These are phyloP conservation scores for Melanostigma gelatinosum DNA, from an alignment of 2,113 vertebrate species.

Conservation along the genomic window DNA sequence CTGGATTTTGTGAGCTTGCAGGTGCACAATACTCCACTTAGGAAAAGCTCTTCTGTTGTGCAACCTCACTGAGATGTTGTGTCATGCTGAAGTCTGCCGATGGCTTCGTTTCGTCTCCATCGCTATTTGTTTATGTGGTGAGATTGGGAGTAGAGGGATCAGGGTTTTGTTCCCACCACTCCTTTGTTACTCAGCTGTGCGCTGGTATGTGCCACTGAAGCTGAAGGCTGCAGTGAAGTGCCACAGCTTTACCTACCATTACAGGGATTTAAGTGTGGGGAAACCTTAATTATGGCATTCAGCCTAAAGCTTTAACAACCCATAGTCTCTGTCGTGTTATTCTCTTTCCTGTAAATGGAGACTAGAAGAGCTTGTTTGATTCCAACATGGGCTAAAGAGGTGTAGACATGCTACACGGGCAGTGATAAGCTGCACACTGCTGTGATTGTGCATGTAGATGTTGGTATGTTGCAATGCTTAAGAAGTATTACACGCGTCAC, in stretches of 20 bases:
- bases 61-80: constrained; percentile 18
- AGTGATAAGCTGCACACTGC: constrained; percentile 15
- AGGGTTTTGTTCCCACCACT: constrained; percentile 57
- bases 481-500: background rate
- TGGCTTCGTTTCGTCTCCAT: constrained; percentile 12
- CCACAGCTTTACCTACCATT: constrained; percentile 65
- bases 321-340: constrained; percentile 47
- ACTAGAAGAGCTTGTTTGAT: constrained; percentile 44
- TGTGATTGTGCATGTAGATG: constrained; percentile 21
- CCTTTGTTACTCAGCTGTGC: constrained; percentile 47
- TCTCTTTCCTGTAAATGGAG: constrained; percentile 60
- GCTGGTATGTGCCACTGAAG: constrained; percentile 43
- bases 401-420: constrained; percentile 28
- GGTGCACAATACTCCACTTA: background rate
- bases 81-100: background rate
- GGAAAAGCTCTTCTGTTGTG: constrained; percentile 9
- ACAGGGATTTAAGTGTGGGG: constrained; percentile 67
- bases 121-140: constrained; percentile 35
- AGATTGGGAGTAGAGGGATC: constrained; percentile 24
- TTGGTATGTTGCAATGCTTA: constrained; percentile 26
- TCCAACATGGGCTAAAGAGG: constrained; percentile 31
- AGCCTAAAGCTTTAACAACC: constrained; percentile 64
- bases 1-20: constrained; percentile 15
- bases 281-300: constrained; percentile 73
- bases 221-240: constrained; percentile 43